Evolutionary conservation across 2,888 invertebrate species (phyloP).

Genomic region (Ochropleura plecta): DNA sequence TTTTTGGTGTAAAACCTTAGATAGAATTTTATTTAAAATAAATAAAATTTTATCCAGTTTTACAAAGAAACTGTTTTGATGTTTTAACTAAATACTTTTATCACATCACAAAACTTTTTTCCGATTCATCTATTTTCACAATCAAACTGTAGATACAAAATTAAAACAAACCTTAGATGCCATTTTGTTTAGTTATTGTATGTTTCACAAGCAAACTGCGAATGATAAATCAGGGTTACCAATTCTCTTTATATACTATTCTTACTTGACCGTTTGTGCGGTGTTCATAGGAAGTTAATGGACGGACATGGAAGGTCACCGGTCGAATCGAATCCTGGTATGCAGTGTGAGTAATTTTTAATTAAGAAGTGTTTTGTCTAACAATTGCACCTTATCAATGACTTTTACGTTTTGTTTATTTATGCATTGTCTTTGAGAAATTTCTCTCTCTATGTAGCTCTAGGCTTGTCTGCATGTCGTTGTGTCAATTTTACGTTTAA

Average conservation of each 20-base stretch:
- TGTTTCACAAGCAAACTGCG: conserved; percentile 86
- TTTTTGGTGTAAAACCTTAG: too few species aligned
- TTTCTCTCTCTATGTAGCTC: background rate
- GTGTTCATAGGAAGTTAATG: conserved; percentile 87
- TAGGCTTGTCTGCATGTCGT: background rate
- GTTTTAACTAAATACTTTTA: background rate
- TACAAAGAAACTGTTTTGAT: background rate
- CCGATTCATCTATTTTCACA: background rate
- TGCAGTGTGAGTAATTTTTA: conserved; percentile 29
- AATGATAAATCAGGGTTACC: conserved; percentile 82
- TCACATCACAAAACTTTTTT: conserved; percentile 4
- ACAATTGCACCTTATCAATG: conserved; percentile 4
- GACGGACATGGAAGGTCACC: conserved; percentile 85
- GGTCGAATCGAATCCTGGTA: conserved; percentile 40
- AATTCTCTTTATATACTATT: conserved; percentile 81
- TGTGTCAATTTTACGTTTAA: background rate
- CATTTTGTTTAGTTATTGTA: conserved; percentile 83
- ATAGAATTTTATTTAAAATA: too few species aligned
- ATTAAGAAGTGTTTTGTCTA: conserved; percentile 10
- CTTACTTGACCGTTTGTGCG: conserved; percentile 80
- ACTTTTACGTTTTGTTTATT: background rate
- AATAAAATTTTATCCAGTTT: too few species aligned
- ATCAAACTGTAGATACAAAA: conserved; percentile 12
- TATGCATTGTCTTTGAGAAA: conserved; percentile 3
- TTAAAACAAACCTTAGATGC: conserved; percentile 84